phyloP scores from a whole-genome alignment of 1,140 invertebrate genomes.

The Brachionus plicatilis region DNA sequence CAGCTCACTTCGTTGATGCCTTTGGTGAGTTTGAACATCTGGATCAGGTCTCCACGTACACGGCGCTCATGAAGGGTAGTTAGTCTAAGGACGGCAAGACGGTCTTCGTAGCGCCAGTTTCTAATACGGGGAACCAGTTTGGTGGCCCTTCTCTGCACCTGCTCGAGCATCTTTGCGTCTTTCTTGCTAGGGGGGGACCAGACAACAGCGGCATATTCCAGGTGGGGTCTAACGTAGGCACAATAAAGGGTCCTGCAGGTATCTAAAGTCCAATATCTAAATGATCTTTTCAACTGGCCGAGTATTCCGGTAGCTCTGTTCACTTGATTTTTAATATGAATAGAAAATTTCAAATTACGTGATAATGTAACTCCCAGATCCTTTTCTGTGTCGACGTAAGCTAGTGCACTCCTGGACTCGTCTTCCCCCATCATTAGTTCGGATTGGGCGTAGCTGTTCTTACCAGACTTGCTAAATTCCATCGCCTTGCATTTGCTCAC shows the following conservation, averaged over 20 bases:
- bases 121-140: not conserved
- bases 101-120: not conserved
- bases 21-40: not conserved
- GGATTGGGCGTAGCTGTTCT: not conserved
- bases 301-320: not conserved
- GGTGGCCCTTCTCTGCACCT: not conserved
- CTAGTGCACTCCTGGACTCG: not conserved
- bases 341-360: not conserved
- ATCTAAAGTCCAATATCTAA: not conserved
- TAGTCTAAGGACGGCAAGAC: not conserved
- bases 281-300: not conserved
- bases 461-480: not conserved
- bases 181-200: not conserved
- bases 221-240: not conserved
- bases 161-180: not conserved
- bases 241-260: not conserved
- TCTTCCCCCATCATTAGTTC: not conserved
- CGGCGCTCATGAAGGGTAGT: not conserved
- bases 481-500: not conserved
- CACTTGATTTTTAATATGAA: not conserved
- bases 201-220: not conserved
- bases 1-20: not conserved
- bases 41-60: not conserved
- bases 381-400: not conserved
- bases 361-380: not conserved